Base-by-base conservation (phyloP, 2,888 invertebrate genomes). In the Spisula subtruncata region DNA sequence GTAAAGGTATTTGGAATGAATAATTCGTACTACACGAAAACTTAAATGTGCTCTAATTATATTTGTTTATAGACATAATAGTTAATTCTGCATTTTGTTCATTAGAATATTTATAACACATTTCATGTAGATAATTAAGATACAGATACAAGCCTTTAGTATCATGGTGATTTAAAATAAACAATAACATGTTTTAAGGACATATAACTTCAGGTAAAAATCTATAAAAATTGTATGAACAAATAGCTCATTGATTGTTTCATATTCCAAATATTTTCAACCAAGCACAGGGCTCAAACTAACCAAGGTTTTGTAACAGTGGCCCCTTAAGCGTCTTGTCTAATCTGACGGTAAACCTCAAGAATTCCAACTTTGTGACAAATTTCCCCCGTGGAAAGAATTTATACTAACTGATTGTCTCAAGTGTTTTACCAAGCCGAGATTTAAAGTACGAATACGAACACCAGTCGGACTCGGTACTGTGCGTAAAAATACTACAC, bases 221-320 rank as follows among this genome's bases (percentile, higher is more conserved):
- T 75, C 29, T 75, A 75, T 75, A 35, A 75, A 75, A n/a, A 60
- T 32, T 75, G 32, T 75, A 32, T 75, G 32, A 18, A 14, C 12
- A 14, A 35, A 75, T 75, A 75, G 79, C 48, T 46, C 35, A 54
- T 89, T 82, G 75, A 85, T 89, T 56, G 86, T 83, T 83, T 48
- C 35, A 83, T 86, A 56, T 80, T 83, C 29, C n/a, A 86, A 79
- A 29, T 79, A 35, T 51, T 60, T 79, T 90, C 87, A 85, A 75
- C 51, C 75, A 25, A 84, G 18, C 32, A n/a, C 41, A 51, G 54
- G 20, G 75, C 18, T 46, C 79, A 81, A n/a, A 87, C 89, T 87
- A 87, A 87, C 60, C 80, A 32, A 29, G 84, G 81, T 89, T 89
- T 86, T 89, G 87, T 89, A 87, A 75, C 79, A 85, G 87, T 75